Percentiles rank a stretch among this genome's conserved stretches.
Evolutionary conservation across 1,140 invertebrate genomes (phyloP).

Genomic region (Dinothrombium tinctorium): DNA sequence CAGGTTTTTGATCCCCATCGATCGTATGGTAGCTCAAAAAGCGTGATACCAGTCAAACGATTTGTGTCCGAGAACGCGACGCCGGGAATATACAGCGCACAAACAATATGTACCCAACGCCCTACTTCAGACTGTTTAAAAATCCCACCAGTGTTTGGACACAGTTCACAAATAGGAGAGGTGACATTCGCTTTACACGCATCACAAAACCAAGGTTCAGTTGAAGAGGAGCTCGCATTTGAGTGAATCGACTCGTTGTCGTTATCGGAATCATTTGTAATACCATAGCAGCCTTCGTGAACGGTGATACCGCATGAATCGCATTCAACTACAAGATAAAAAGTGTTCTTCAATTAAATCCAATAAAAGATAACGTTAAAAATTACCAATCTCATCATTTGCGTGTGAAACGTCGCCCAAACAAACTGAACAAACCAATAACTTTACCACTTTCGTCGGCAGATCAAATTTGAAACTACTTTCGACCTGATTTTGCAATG

Average conservation of each 20-base stretch:
- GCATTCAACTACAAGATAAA: constrained; percentile 45
- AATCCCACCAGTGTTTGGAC: constrained; percentile 46
- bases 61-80: constrained; percentile 89
- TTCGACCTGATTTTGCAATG: not conserved
- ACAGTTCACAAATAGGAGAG: constrained; percentile 39
- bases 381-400: constrained; percentile 57
- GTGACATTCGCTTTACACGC: constrained; percentile 69
- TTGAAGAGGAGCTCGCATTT: constrained; percentile 68
- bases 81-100: constrained; percentile 85
- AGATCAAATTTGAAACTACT: constrained; percentile 4
- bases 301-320: constrained; percentile 84
- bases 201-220: constrained; percentile 95
- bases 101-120: constrained; percentile 88
- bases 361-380: too few species aligned
- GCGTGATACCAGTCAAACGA: constrained; percentile 40
- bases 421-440: constrained; percentile 72
- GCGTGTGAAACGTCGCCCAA: constrained; percentile 58
- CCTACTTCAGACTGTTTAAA: constrained; percentile 90
- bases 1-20: constrained; percentile 79
- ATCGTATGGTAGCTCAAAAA: constrained; percentile 86
- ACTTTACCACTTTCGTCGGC: constrained; percentile 19
- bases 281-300: constrained; percentile 87
- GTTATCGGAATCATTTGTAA: constrained; percentile 27
- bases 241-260: constrained; percentile 69
- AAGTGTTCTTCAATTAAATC: too few species aligned